phyloP scores from a whole-genome alignment of 2,888 invertebrate genomes.

The Mycalesis mineus region DNA sequence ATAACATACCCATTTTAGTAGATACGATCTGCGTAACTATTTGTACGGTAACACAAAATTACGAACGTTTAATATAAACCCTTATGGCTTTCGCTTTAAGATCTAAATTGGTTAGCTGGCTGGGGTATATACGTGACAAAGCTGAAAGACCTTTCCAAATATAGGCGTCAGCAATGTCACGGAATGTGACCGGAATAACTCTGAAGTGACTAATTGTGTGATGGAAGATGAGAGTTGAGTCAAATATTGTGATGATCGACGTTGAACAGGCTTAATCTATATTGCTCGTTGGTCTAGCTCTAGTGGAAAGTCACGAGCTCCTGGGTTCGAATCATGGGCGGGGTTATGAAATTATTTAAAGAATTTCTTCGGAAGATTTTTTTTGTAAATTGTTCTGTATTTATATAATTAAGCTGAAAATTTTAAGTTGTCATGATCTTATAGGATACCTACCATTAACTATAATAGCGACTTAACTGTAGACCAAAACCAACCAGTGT shows the following conservation, averaged over 20 bases:
- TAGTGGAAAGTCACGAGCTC: too few species aligned
- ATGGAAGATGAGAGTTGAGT: constrained; percentile 5
- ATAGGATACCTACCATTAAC: too few species aligned
- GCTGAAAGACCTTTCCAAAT: constrained; percentile 25
- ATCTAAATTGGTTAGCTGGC: background rate
- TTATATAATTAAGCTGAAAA: too few species aligned
- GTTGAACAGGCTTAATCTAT: too few species aligned
- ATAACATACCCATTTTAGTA: constrained; percentile 10
- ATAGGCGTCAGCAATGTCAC: constrained; percentile 28
- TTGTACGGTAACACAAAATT: background rate
- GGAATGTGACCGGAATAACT: constrained; percentile 26
- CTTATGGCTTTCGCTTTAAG: constrained; percentile 5
- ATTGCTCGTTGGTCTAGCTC: too few species aligned
- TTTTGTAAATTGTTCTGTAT: too few species aligned
- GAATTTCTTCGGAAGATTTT: too few species aligned
- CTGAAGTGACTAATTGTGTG: constrained; percentile 16
- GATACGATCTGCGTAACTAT: constrained; percentile 16
- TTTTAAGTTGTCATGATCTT: too few species aligned
- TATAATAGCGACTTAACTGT: too few species aligned
- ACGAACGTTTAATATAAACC: constrained; percentile 3
- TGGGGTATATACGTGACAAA: constrained; percentile 22
- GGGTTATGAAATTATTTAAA: too few species aligned
- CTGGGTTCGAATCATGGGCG: too few species aligned
- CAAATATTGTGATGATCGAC: constrained; percentile 1
- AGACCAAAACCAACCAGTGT: too few species aligned